These are phyloP conservation scores for Steatocranus sp. DNA, from an alignment of 2,797 vertebrate genomes.

Conservation along the genomic window DNA sequence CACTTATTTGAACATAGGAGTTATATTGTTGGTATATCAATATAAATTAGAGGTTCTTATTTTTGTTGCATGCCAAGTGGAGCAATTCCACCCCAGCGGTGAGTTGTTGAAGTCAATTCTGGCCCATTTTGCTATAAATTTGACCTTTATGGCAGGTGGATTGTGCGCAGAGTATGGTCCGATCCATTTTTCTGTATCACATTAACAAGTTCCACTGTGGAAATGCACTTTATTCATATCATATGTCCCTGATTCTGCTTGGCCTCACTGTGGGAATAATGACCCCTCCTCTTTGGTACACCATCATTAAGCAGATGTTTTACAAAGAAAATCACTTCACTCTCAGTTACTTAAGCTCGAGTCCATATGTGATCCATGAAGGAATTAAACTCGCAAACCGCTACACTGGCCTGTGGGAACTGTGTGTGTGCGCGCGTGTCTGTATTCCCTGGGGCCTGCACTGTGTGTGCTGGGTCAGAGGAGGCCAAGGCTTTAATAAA, in stretches of 20 bases:
- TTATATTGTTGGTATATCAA: background rate
- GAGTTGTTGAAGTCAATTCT: background rate
- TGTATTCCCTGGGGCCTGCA: constrained; percentile 53
- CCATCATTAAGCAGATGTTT: constrained; percentile 73
- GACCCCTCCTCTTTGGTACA: constrained; percentile 28
- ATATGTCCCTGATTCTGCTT: constrained; percentile 58
- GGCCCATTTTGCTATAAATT: background rate
- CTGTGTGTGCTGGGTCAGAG: constrained; percentile 63
- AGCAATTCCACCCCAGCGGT: background rate
- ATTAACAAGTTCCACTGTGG: constrained; percentile 26
- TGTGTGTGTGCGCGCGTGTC: constrained; percentile 57
- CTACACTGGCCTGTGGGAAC: constrained; percentile 67
- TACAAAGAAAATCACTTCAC: constrained; percentile 46
- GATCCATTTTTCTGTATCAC: constrained; percentile 10
- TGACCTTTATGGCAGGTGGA: constrained; percentile 30
- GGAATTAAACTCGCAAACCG: constrained; percentile 67
- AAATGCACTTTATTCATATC: constrained; percentile 47
- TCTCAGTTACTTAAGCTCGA: constrained; percentile 31
- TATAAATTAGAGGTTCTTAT: background rate
- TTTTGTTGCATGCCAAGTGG: background rate
- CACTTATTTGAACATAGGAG: background rate
- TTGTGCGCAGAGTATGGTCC: background rate
- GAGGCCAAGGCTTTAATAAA: constrained; percentile 71
- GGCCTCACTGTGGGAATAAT: constrained; percentile 21
- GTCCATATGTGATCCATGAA: constrained; percentile 66